These are phyloP conservation scores for Horisme vitalbata DNA, from an alignment of 2,888 invertebrate species.

Conservation along the genomic window DNA sequence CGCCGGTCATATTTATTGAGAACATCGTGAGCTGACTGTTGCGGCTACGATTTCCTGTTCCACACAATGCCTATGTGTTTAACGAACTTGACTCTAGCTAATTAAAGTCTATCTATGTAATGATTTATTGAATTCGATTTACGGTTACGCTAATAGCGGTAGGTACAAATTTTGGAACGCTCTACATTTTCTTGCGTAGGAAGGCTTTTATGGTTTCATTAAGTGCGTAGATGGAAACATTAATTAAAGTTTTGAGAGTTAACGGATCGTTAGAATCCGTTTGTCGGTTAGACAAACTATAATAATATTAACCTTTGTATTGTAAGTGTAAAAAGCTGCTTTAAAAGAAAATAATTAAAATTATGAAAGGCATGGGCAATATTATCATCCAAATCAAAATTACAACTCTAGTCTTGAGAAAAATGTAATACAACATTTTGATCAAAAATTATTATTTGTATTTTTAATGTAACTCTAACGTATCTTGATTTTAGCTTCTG, in stretches of 20 bases:
- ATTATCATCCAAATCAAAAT: no score
- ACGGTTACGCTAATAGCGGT: constrained; percentile 30
- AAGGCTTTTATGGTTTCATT: constrained; percentile 16
- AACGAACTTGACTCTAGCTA: constrained; percentile 50
- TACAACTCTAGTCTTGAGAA: no score
- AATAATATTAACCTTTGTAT: background rate
- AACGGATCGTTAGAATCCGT: background rate
- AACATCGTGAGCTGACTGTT: constrained; percentile 63
- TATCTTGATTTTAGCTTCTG: no score
- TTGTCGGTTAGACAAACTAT: background rate
- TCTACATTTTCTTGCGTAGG: constrained; percentile 28
- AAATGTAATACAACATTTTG: no score
- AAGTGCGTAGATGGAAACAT: constrained; percentile 4
- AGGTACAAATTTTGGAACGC: constrained; percentile 24
- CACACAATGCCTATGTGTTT: constrained; percentile 45
- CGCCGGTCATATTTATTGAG: constrained; percentile 73
- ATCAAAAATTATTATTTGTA: no score
- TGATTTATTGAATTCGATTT: constrained; percentile 34
- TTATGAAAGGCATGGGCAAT: no score
- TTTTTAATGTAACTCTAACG: no score
- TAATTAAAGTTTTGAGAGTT: constrained; percentile 6
- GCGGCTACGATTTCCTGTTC: constrained; percentile 68
- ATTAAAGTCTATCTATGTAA: constrained; percentile 29
- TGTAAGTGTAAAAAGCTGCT: no score
- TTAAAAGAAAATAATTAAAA: no score